A percentile compares a stretch with the other conserved stretches of the same genome.
These are phyloP conservation scores for Embidobia sp. DNA, from an alignment of 2,888 invertebrate species.

Conservation along the genomic window DNA sequence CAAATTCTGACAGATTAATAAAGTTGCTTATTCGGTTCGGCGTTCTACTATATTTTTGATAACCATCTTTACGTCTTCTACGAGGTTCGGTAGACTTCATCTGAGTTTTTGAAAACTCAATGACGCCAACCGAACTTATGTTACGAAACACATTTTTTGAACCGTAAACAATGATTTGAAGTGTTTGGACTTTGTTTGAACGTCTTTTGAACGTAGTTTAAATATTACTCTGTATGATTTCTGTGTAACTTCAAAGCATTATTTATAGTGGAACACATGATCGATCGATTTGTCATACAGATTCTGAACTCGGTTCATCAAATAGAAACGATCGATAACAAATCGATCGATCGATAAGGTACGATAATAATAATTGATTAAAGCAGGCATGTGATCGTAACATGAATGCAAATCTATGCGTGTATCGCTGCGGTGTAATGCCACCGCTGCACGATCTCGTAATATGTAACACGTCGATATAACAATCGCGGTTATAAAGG, in stretches of 20 bases:
- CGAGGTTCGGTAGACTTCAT: no score
- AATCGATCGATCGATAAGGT: slow-evolving; percentile 34
- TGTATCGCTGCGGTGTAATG: slow-evolving; percentile 31
- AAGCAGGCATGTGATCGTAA: slow-evolving; percentile 25
- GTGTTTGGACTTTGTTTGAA: no score
- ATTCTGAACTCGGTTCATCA: neutral
- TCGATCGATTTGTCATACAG: slow-evolving; percentile 15
- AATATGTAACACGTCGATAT: slow-evolving; percentile 57
- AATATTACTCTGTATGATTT: no score
- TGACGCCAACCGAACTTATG: no score
- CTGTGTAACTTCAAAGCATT: slow-evolving; percentile 1
- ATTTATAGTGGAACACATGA: slow-evolving; percentile 3
- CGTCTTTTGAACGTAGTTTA: no score
- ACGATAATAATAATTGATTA: slow-evolving; percentile 48
- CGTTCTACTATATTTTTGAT: no score
- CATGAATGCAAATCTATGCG: slow-evolving; percentile 36
- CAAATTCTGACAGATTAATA: no score
- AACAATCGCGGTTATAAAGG: slow-evolving; percentile 47
- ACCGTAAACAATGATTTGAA: no score
- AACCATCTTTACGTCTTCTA: no score
- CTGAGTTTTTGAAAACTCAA: no score
- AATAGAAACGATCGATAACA: slow-evolving; percentile 5
- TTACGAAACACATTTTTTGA: no score
- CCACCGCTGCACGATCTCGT: slow-evolving; percentile 31
- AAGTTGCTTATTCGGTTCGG: no score